Conservation (phyloP, 1,140 invertebrate species). For the Grapholita molesta region DNA sequence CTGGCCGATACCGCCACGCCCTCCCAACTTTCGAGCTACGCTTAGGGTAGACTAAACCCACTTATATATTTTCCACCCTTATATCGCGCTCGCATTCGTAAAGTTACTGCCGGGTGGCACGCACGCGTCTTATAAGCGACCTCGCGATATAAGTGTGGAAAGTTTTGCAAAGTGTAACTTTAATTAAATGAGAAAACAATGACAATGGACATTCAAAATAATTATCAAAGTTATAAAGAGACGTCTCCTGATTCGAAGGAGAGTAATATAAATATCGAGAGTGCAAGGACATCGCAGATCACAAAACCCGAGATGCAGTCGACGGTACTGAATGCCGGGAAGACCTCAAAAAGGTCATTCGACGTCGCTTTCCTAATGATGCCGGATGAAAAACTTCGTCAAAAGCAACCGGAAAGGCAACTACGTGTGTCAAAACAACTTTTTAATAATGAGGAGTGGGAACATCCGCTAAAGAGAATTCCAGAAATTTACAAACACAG, state of each 20-base stretch:
- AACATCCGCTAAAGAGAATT: conserved; percentile 58
- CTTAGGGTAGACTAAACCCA: conserved; percentile 70
- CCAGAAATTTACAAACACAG: conserved; percentile 61
- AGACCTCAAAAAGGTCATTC: conserved; percentile 86
- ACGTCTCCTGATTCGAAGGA: conserved; percentile 66
- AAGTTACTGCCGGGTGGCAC: conserved; percentile 54
- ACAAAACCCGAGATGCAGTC: conserved; percentile 58
- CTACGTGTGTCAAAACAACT: conserved; percentile 77
- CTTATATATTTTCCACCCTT: conserved; percentile 75
- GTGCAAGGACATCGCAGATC: conserved; percentile 59
- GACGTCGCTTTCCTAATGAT: conserved; percentile 93
- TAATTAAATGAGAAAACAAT: conserved; percentile 71
- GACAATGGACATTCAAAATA: conserved; percentile 79
- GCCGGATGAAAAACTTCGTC: conserved; percentile 87
- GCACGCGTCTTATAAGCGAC: conserved; percentile 53
- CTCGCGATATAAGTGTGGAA: conserved; percentile 69
- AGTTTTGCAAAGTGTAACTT: conserved; percentile 58
- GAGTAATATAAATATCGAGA: conserved; percentile 63
- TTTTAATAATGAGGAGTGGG: conserved; percentile 69
- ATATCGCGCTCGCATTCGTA: conserved; percentile 63
- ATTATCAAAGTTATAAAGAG: conserved; percentile 72
- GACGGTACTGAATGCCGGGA: conserved; percentile 52
- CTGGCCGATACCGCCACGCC: conserved; percentile 61
- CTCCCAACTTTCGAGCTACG: conserved; percentile 54
- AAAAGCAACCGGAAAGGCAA: conserved; percentile 82